A percentile compares a stretch with the other conserved stretches of the same genome.
These are phyloP conservation scores for Chrysochloris asiatica DNA, from an alignment of 2,113 vertebrate genomes.

Conservation along the genomic window DNA sequence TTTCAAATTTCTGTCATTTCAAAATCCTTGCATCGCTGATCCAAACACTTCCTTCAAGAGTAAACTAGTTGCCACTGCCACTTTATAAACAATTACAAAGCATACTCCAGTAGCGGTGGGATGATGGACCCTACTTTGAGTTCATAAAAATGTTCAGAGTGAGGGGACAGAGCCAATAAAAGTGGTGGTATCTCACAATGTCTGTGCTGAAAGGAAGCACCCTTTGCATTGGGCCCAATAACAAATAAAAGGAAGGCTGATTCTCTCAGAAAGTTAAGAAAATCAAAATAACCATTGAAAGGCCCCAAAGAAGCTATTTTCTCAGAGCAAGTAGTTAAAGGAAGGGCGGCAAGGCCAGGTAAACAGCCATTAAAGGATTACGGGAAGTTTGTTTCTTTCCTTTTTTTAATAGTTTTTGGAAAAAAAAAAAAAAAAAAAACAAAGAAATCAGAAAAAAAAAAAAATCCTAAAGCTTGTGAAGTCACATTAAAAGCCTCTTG, in stretches of 20 bases:
- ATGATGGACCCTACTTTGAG: constrained; percentile 11
- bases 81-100: constrained; percentile 55
- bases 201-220: constrained; percentile 47
- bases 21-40: constrained; percentile 46
- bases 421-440: too few relatives aligned
- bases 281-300: constrained; percentile 59
- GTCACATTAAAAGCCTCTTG: constrained; percentile 40
- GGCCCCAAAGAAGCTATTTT: constrained; percentile 27
- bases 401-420: not conserved
- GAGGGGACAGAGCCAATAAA: constrained; percentile 36
- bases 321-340: constrained; percentile 20
- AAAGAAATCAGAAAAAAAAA: constrained; percentile 30
- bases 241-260: not conserved
- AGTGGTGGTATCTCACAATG: constrained; percentile 36
- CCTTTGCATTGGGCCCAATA: not conserved
- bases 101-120: constrained; percentile 8
- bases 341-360: constrained; percentile 37
- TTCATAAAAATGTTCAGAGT: constrained; percentile 44
- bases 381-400: not conserved
- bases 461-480: constrained; percentile 30
- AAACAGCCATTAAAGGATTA: constrained; percentile 51
- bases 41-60: constrained; percentile 41
- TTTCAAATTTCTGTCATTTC: constrained; percentile 22
- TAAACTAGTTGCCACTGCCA: not conserved
- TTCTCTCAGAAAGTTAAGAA: constrained; percentile 52